These are phyloP conservation scores for Stichodactyla helianthus DNA, from an alignment of 64 coral and sea anemone genomes.

Conservation along the genomic window DNA sequence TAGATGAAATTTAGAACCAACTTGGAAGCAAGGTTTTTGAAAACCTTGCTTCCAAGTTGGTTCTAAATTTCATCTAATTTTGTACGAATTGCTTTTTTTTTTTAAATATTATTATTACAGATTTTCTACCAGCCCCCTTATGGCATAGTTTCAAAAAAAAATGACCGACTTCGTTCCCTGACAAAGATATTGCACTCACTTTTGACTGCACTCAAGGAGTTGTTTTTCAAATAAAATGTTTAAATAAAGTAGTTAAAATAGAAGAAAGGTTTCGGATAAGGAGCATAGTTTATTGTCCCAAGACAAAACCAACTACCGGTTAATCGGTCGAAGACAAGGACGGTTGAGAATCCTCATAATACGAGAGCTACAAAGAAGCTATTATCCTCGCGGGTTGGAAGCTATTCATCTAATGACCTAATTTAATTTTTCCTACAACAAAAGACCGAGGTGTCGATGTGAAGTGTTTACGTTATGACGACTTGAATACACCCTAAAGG, in stretches of 20 bases:
- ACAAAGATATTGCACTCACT: too few relatives aligned
- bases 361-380: background rate
- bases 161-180: too few relatives aligned
- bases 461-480: background rate
- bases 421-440: background rate
- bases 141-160: too few relatives aligned
- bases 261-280: background rate
- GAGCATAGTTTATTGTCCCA: background rate
- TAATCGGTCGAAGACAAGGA: background rate
- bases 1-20: too few relatives aligned
- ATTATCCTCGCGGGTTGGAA: background rate
- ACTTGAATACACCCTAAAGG: background rate
- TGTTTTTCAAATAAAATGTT: background rate
- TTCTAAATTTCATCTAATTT: too few relatives aligned
- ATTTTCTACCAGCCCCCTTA: too few relatives aligned
- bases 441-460: background rate
- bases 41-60: too few relatives aligned
- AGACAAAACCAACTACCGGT: background rate
- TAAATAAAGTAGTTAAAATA: slow-evolving; percentile 10
- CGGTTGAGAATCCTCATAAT: background rate
- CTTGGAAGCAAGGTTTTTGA: too few relatives aligned
- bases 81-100: too few relatives aligned
- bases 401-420: background rate
- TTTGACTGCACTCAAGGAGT: background rate
- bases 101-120: too few relatives aligned